Percentiles rank a stretch among this genome's conserved stretches.
Conservation (phyloP, 2,888 invertebrate genomes). For the Allygus modestus region DNA sequence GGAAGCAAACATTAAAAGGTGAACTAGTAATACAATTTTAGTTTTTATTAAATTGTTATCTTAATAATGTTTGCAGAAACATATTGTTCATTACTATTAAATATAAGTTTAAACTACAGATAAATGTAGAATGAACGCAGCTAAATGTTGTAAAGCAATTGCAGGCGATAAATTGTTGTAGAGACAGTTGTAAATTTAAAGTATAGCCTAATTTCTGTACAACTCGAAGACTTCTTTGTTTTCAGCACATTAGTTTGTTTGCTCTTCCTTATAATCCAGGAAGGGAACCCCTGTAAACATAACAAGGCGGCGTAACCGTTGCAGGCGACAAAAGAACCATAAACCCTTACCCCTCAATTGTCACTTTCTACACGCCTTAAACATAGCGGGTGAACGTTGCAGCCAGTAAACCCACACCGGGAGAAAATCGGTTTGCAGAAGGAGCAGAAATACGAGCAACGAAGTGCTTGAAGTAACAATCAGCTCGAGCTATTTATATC, state of each 20-base stretch:
- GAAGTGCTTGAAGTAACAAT: not conserved
- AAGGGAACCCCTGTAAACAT: not conserved
- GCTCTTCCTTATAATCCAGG: not conserved
- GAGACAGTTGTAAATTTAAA: no score
- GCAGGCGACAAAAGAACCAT: not conserved
- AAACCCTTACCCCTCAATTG: not conserved
- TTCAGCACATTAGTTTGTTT: no score
- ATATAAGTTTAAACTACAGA: no score
- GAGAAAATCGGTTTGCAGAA: constrained; percentile 6
- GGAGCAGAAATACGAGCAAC: not conserved
- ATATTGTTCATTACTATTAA: no score
- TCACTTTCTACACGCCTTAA: not conserved
- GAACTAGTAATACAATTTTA: not conserved
- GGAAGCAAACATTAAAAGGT: not conserved
- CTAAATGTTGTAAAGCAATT: no score
- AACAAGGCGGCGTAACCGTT: not conserved
- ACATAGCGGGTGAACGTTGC: not conserved
- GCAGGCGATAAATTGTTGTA: no score
- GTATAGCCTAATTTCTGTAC: no score
- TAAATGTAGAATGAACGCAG: no score
- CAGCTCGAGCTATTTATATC: no score
- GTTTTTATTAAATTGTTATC: not conserved
- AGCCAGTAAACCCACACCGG: not conserved
- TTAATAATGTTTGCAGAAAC: no score
- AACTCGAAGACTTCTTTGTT: no score